Percentiles rank a stretch among this genome's conserved stretches.
Conservation (phyloP, 2,797 vertebrate genomes). For the Semaprochilodus insignis region DNA sequence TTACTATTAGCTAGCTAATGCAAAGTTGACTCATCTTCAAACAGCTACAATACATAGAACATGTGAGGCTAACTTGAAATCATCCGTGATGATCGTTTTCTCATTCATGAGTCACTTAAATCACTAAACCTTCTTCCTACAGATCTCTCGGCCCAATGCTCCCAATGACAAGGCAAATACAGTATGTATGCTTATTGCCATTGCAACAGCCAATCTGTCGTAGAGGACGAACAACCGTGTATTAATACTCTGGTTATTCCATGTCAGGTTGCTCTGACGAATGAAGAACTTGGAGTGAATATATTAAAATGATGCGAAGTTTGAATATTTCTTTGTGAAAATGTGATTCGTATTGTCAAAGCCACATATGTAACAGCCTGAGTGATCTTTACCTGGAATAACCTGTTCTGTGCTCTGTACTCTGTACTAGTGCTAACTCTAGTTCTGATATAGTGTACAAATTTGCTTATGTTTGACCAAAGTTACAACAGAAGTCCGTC, state of each 20-base stretch:
- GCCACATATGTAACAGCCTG: background rate
- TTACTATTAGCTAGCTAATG: background rate
- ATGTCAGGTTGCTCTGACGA: background rate
- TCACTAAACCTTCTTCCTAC: background rate
- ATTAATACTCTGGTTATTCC: background rate
- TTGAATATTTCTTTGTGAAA: too few species aligned
- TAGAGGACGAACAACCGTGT: background rate
- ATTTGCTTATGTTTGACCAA: conserved; percentile 47
- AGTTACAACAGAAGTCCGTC: conserved; percentile 49
- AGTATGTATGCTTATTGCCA: conserved; percentile 5
- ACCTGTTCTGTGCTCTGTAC: too few species aligned
- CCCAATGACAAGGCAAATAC: background rate
- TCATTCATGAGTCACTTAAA: background rate
- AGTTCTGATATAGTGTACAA: conserved; percentile 19
- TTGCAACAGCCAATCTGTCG: background rate
- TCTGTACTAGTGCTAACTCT: too few species aligned
- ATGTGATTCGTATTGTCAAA: too few species aligned
- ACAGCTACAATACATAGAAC: background rate
- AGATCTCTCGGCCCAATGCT: background rate
- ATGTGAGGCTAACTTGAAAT: background rate
- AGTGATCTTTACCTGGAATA: conserved; percentile 1
- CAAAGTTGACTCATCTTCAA: background rate
- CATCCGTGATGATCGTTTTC: background rate
- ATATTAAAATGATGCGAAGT: too few species aligned
- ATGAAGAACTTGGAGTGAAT: background rate